phyloP scores from a whole-genome alignment of 2,797 vertebrate genomes.

The Nasua narica region DNA sequence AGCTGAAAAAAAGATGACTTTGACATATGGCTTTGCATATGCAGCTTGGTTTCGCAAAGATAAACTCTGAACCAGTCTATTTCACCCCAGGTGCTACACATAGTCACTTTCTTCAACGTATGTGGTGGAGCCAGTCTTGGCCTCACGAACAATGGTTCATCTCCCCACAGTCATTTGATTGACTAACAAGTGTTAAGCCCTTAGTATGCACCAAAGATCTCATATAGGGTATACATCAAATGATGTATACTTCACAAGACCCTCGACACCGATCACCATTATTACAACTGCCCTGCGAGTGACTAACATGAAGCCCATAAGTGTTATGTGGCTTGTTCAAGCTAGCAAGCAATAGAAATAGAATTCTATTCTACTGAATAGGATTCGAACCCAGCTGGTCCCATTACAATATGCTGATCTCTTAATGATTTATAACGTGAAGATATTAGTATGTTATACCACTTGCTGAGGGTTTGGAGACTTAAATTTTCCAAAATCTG shows the following conservation, averaged over 20 bases:
- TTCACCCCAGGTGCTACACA: not conserved
- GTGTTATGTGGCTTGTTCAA: not conserved
- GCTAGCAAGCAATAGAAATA: not conserved
- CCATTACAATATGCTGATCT: not conserved
- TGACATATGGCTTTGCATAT: not conserved
- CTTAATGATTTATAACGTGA: not conserved
- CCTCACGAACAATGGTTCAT: not conserved
- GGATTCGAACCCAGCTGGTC: not conserved
- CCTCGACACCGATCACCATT: not conserved
- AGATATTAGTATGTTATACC: not conserved
- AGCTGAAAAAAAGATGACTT: constrained; percentile 1
- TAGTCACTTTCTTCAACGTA: not conserved
- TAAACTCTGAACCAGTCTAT: not conserved
- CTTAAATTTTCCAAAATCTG: not conserved
- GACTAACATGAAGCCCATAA: not conserved
- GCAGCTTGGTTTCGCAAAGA: not conserved
- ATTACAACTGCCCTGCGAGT: not conserved
- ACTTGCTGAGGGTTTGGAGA: not conserved
- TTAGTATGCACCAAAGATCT: not conserved
- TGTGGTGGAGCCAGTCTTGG: not conserved
- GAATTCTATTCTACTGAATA: not conserved
- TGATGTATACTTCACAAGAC: not conserved
- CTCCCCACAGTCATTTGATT: not conserved
- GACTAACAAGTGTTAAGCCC: not conserved
- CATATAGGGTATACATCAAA: not conserved